phyloP scores from a whole-genome alignment of 2,797 vertebrate species.

The Oryzias sinensis region DNA sequence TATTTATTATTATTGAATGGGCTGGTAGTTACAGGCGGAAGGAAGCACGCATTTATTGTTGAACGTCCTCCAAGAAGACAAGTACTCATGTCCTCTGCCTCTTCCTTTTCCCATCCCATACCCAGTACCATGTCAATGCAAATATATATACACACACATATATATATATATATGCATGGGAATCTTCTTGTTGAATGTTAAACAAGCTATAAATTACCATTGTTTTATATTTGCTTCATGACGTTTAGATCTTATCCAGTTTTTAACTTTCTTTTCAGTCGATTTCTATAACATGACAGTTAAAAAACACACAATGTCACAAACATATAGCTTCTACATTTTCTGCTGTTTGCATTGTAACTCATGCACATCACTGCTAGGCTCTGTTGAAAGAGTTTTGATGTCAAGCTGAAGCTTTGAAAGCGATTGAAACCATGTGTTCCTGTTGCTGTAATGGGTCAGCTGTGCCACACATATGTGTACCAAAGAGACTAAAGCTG shows the following conservation, averaged over 20 bases:
- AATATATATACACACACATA: conserved; percentile 5
- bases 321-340: conserved; percentile 3
- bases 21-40: conserved; percentile 75
- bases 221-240: too few relatives aligned
- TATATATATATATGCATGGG: conserved; percentile 5
- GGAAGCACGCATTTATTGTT: conserved; percentile 61
- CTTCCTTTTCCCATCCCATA: conserved; percentile 54
- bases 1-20: conserved; percentile 56
- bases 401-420: conserved; percentile 29
- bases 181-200: conserved; percentile 30
- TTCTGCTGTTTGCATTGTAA: conserved; percentile 2
- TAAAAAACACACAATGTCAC: conserved; percentile 1
- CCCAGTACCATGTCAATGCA: conserved; percentile 3
- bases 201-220: conserved; percentile 10
- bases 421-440: conserved; percentile 32
- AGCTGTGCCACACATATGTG: conserved; percentile 38
- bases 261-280: not conserved
- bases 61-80: conserved; percentile 60
- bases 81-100: conserved; percentile 63
- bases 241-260: not conserved
- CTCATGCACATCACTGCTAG: conserved; percentile 15
- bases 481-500: conserved; percentile 26
- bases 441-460: conserved; percentile 32
- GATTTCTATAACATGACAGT: conserved; percentile 3
- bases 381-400: conserved; percentile 12